phyloP scores from a whole-genome alignment of 2,797 vertebrate genomes.

The Myioborus melanocephalus region DNA sequence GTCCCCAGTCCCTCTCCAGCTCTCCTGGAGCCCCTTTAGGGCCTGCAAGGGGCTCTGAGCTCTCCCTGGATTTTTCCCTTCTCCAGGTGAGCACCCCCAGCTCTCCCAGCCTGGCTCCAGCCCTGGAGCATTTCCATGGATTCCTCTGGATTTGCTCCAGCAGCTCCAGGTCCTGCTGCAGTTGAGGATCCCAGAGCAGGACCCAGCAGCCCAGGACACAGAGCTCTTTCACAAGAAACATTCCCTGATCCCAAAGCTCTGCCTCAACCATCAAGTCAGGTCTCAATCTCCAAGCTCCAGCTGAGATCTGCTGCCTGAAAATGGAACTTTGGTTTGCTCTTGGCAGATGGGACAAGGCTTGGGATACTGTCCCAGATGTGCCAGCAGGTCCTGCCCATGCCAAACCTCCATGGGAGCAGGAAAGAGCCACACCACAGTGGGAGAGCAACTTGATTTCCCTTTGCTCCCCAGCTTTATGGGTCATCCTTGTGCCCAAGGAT shows the following conservation, averaged over 20 bases:
- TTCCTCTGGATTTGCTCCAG: neutral
- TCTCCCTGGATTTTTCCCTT: neutral
- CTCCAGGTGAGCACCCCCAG: fast-evolving
- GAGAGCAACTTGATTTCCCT: neutral
- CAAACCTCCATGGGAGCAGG: neutral
- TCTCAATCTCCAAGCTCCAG: neutral
- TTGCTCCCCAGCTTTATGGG: neutral
- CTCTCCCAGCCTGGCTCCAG: neutral
- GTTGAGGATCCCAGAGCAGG: neutral
- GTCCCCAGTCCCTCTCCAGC: neutral
- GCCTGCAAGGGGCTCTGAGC: fast-evolving
- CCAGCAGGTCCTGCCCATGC: fast-evolving
- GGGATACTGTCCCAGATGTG: fast-evolving
- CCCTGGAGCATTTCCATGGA: fast-evolving
- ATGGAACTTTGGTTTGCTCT: fast-evolving
- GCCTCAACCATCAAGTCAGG: neutral
- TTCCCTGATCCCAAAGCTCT: neutral
- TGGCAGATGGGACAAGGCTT: neutral
- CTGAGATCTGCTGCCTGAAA: neutral
- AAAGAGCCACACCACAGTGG: fast-evolving
- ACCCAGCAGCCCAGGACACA: neutral
- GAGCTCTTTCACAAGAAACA: neutral
- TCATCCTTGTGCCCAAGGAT: neutral
- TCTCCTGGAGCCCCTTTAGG: neutral
- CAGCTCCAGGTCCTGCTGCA: fast-evolving